Base-by-base conservation (phyloP, 2,888 invertebrate species). In the Zeuzera pyrina region DNA sequence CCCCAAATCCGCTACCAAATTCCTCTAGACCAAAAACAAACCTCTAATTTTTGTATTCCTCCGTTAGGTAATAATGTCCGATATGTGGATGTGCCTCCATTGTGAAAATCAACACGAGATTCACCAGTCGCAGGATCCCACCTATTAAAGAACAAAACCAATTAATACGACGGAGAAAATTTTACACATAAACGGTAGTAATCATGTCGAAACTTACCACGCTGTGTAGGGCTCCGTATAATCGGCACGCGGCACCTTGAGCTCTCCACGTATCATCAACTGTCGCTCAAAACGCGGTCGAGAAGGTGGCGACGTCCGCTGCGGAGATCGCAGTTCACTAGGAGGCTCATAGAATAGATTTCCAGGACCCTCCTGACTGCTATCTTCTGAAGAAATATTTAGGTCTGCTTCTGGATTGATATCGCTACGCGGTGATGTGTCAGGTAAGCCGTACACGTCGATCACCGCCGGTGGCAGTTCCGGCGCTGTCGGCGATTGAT, bases 111-210 rank as follows among this genome's bases (percentile, higher is more conserved):
- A 0, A 70, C 47, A 7, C 70, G 63, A 2, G 71, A 48, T 6
- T 64, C 53, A 11, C 74, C 74, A 32, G 49, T 68, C n/a, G 33
- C 38, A 4, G 65, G 57, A 41, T 78, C 69, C 60, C 63, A 76
- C 65, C 77, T 77, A 55, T 24, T 5, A 24, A 24, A 2, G 8
- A 16, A 19, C 5, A 19, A 19, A 5, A 19, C 8, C 8, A 19
- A 8, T 5, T 19, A 19, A 19, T 19, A 7, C 5, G 8, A 19
- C 1, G 6, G 8, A 19, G 16, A 7, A 4, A 7, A 16, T 5
- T 16, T 7, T 8, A 8, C 2, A 8, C 6, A 8, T 8, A 19
- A 19, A 1, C 5, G 19, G 6, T 19, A 19, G 19, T 19, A 5
- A 19, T 5, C 8, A 7, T 19, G 8, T 19, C 5, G 19, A 7